Base-by-base conservation (phyloP, 2,113 vertebrate genomes). In the Aramus guarauna region DNA sequence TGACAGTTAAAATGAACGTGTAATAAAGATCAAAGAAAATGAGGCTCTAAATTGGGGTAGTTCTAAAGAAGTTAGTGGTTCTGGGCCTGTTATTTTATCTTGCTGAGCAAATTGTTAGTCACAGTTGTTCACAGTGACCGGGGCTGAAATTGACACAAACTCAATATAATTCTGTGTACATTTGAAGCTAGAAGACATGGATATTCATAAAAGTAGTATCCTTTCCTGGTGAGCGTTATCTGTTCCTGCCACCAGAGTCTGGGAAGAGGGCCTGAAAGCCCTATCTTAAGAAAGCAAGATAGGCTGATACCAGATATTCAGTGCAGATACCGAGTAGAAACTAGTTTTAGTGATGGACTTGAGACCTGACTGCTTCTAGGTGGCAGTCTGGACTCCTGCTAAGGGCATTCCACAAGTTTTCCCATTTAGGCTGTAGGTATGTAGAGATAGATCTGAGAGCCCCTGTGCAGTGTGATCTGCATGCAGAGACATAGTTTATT, bases 101-200 rank as follows among this genome's bases (percentile, higher is more conserved):
- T 43, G 84, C 10, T 58, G 12, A 3, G 24, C 1, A 85, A 67
- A 85, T 71, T 50, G 32, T n/a, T n/a, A 67, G 11, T 43, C 16
- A 62, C n/a, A 34, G 6, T 29, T 78, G 17, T 41, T 90, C 22
- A 29, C 12, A 32, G 19, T 45, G 15, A 75, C 13, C 24, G 59
- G 32, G 9, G 12, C 27, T 55, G 36, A 41, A 17, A 27, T 15
- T 48, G 34, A 43, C n/a, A 48, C 45, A 85, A 82, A 56, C 6
- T 1, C 4, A 41, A 1, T 62, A 23, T n/a, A 73, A 62, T 21
- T 37, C 9, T 81, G 24, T 24, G 12, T n/a, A 55, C 1, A 2
- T 63, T 63, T 78, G 14, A 22, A 75, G 6, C 15, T 48, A 27
- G 27, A 11, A 95, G 6, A 36, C 8, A 30, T 15, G 14, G 14